Conservation (phyloP, 92 coral and sea anemone genomes). For the Plumapathes pennacea region DNA sequence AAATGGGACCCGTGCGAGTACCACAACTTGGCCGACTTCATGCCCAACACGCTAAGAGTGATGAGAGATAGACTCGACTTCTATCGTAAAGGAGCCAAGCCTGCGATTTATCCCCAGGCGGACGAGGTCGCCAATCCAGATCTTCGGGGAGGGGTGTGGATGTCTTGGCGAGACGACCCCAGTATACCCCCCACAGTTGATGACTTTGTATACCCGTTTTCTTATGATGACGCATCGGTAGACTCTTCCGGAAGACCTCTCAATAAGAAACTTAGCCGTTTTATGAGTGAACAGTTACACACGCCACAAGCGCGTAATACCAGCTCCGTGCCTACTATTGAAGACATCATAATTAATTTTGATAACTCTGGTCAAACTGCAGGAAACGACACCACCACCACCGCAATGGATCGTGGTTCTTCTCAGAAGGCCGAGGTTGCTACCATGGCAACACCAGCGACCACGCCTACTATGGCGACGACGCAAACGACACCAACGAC, state of each 20-base stretch:
- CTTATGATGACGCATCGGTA: conserved; percentile 78
- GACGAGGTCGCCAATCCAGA: conserved; percentile 88
- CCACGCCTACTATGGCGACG: conserved; percentile 17
- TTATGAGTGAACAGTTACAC: conserved; percentile 62
- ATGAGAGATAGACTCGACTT: conserved; percentile 87
- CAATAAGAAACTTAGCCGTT: conserved; percentile 53
- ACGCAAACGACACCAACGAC: conserved; percentile 8
- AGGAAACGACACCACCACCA: too few relatives aligned
- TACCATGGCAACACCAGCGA: conserved; percentile 10
- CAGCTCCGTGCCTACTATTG: not conserved
- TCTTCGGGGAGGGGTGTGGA: conserved; percentile 88
- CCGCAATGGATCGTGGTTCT: conserved; percentile 5
- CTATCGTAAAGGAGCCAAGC: conserved; percentile 57
- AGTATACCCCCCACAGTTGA: conserved; percentile 66
- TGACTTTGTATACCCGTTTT: conserved; percentile 79
- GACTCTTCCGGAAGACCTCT: conserved; percentile 44
- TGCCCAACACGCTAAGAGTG: conserved; percentile 97
- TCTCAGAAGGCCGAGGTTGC: conserved; percentile 9
- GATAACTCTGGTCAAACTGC: conserved; percentile 1
- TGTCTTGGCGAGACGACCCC: conserved; percentile 79
- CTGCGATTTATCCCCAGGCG: conserved; percentile 76
- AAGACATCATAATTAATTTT: conserved; percentile 31
- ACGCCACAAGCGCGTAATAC: not conserved
- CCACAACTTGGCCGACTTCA: conserved; percentile 93
- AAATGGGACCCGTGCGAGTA: conserved; percentile 99